A percentile compares a stretch with the other conserved stretches of the same genome.
Conservation (phyloP, 2,888 invertebrate species). For the Trissolcus japonicus region DNA sequence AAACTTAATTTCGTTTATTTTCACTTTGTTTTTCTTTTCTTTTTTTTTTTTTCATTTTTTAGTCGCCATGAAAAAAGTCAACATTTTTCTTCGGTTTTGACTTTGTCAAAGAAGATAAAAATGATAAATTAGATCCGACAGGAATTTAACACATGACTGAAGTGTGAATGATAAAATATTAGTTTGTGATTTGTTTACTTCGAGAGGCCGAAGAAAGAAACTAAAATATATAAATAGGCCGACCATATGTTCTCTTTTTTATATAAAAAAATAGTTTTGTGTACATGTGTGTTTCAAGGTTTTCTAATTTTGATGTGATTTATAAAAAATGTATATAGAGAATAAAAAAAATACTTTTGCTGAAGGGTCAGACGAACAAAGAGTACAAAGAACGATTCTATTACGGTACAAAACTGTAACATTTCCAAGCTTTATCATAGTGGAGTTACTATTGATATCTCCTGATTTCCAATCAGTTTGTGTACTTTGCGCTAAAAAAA, state of each 20-base stretch:
- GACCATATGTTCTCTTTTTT: constrained; percentile 28
- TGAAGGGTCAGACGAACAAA: constrained; percentile 1
- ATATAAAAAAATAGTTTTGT: constrained; percentile 21
- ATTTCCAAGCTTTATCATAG: not conserved
- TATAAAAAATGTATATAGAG: constrained; percentile 10
- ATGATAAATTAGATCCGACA: no score
- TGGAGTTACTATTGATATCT: not conserved
- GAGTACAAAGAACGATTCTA: not conserved
- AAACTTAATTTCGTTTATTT: no score
- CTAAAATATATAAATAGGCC: constrained; percentile 23
- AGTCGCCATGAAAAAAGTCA: no score
- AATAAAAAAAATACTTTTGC: not conserved
- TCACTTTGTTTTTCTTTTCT: no score
- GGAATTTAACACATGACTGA: not conserved
- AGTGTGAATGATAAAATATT: constrained; percentile 5
- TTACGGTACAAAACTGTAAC: not conserved
- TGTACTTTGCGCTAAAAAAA: no score
- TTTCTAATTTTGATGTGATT: constrained; percentile 12
- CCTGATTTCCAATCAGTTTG: no score
- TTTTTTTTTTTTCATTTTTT: no score
- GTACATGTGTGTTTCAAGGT: constrained; percentile 3
- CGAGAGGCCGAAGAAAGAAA: constrained; percentile 13
- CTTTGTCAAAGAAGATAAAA: no score
- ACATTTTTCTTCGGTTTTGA: no score
- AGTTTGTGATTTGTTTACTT: constrained; percentile 31